phyloP scores from a whole-genome alignment of 2,113 vertebrate species.

The Salvator merianae region DNA sequence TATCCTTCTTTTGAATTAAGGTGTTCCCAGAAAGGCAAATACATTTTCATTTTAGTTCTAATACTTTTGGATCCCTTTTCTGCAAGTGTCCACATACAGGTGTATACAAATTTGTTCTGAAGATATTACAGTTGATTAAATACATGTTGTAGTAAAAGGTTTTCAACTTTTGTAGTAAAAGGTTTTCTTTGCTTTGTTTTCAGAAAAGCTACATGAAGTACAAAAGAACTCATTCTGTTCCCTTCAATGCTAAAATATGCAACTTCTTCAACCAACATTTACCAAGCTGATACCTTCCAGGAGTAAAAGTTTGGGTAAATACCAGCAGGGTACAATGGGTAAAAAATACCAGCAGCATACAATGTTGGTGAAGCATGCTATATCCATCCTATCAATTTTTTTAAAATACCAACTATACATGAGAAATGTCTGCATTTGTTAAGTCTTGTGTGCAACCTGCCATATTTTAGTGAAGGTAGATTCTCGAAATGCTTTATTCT shows the following conservation, averaged over 20 bases:
- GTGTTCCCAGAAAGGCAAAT: not conserved
- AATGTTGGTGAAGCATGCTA: too few relatives aligned
- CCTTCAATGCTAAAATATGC: not conserved
- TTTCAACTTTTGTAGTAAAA: not conserved
- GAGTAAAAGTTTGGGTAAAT: too few relatives aligned
- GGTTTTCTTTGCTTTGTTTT: not conserved
- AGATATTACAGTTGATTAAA: not conserved
- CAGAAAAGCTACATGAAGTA: not conserved
- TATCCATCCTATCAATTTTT: not conserved
- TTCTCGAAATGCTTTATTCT: not conserved
- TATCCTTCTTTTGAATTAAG: not conserved
- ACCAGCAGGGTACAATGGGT: too few relatives aligned
- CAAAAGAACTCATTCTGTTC: not conserved
- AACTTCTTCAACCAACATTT: not conserved
- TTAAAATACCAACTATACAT: not conserved
- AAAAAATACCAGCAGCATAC: too few relatives aligned
- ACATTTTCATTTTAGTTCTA: not conserved
- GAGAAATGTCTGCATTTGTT: not conserved
- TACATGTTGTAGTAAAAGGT: not conserved
- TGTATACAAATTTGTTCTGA: not conserved
- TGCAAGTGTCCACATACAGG: not conserved
- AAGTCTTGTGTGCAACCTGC: slow-evolving; percentile 1
- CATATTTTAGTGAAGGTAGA: not conserved
- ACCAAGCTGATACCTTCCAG: too few relatives aligned
- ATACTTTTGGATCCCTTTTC: not conserved